phyloP scores from a whole-genome alignment of 2,113 vertebrate genomes.

The Hippopotamus amphibius region DNA sequence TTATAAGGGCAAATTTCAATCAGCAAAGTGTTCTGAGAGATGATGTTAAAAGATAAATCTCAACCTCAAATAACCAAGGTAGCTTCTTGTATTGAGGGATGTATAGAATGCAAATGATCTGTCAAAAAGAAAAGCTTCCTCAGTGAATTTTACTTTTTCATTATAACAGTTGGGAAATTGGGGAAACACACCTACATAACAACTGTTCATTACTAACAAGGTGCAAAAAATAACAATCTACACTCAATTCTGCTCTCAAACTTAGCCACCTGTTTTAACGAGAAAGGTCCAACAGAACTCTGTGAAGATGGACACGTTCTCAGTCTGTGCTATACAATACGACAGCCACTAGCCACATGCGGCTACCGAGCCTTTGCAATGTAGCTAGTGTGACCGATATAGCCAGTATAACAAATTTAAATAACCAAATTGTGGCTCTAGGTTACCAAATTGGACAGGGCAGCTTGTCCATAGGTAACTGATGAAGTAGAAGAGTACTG shows the following conservation, averaged over 20 bases:
- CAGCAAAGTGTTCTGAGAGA: conserved; percentile 29
- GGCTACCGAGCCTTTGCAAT: not conserved
- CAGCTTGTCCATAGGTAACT: not conserved
- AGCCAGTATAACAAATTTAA: not conserved
- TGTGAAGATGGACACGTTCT: not conserved
- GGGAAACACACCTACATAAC: conserved; percentile 72
- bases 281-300: not conserved
- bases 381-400: not conserved
- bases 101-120: conserved; percentile 31
- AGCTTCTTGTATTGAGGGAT: not conserved
- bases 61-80: not conserved
- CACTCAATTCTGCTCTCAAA: not conserved
- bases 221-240: conserved; percentile 48
- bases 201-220: conserved; percentile 68
- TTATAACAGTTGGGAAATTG: conserved; percentile 63
- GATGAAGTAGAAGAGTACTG: not conserved
- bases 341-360: not conserved
- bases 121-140: conserved; percentile 33
- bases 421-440: not conserved
- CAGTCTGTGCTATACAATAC: not conserved
- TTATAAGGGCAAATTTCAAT: not conserved
- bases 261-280: conserved; percentile 29
- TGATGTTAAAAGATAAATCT: conserved; percentile 1
- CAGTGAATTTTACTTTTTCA: conserved; percentile 49
- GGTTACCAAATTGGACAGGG: not conserved